These are phyloP conservation scores for Alexandromys fortis DNA, from an alignment of 2,113 vertebrate genomes.

Conservation along the genomic window DNA sequence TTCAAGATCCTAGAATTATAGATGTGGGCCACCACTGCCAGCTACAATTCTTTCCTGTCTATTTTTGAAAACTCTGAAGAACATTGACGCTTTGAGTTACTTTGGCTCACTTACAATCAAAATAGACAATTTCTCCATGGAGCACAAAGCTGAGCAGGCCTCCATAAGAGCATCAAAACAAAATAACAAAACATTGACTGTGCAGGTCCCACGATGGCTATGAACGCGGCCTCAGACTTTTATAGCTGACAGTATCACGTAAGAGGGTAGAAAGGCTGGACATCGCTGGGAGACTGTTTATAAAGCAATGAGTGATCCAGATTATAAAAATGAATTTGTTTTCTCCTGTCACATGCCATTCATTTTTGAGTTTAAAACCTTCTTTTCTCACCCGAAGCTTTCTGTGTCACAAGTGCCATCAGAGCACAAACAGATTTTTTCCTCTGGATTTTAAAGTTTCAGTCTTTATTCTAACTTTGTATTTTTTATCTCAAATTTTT, in stretches of 20 bases:
- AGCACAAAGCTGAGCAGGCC: background rate
- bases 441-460: background rate
- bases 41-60: background rate
- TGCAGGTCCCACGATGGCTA: background rate
- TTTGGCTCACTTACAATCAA: background rate
- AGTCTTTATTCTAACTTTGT: background rate
- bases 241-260: background rate
- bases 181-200: background rate
- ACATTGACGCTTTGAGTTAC: background rate
- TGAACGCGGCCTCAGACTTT: background rate
- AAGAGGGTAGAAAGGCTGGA: background rate
- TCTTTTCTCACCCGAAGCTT: background rate
- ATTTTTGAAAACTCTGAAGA: background rate
- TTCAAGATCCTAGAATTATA: background rate
- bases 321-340: background rate
- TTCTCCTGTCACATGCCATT: background rate
- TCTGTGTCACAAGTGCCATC: background rate
- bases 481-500: background rate
- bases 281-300: background rate
- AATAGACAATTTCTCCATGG: background rate
- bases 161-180: background rate
- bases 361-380: background rate
- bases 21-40: background rate
- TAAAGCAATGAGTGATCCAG: background rate
- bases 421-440: background rate